Evolutionary conservation across 2,113 vertebrate species (phyloP), one percentile per base, ranked within the genome.

Genomic region (Channa maculata): DNA sequence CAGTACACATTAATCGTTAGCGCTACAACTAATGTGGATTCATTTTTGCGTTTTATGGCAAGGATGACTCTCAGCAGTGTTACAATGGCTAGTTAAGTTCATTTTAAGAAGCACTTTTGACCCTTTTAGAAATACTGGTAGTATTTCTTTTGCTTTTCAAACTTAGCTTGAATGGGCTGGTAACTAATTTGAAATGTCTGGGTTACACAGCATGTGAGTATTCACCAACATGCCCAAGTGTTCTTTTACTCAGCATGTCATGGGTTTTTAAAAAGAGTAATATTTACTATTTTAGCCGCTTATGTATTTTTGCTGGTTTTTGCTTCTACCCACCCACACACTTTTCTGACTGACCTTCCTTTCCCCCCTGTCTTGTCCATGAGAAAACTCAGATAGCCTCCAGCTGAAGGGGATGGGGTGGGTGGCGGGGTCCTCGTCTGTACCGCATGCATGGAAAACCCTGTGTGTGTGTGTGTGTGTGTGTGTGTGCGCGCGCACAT

Each of bases 341-440:
- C 55, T 53, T 57, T 36, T 37, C 41, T 41, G 37, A 34, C 60
- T 62, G 52, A 68, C 63, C 57, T 62, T 50, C 38, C 70, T 75
- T 58, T 11, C 33, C 73, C 60, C 36, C 38, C 41, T 24, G 45
- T 73, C 79, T 83, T 6, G 1, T 78, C 65, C 38, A 78, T 80
- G 72, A 70, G 63, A 84, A 62, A 75, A 53, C 53, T 55, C 46
- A 37, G 4, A 64, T 81, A 12, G 54, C 74, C 61, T 71, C 44
- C 77, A 86, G 82, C 88, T 81, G 78, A 55, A 24, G 24, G 24
- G 24, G 24, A 24, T 24, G 24, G 24, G 24, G 24, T 24, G 24
- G 24, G 24, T 66, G 52, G 57, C 46, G 60, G 38, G 3, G 51
- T 75, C 54, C 46, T 57, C 2, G 5, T 45, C 36, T 71, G 37